phyloP scores from a whole-genome alignment of 1,140 invertebrate species.

The Nautilus pompilius region DNA sequence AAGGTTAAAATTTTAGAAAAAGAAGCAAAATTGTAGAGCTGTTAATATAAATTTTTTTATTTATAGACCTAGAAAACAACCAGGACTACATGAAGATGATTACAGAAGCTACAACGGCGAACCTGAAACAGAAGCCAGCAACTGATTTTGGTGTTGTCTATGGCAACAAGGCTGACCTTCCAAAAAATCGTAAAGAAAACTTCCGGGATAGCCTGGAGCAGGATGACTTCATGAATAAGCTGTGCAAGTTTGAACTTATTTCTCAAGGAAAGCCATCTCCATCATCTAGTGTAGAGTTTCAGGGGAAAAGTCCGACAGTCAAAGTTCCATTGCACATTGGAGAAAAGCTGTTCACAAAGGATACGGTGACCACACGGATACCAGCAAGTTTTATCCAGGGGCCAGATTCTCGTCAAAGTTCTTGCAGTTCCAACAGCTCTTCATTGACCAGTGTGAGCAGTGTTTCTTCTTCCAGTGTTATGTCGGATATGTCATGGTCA shows the following conservation, averaged over 20 bases:
- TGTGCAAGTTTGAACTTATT: slow-evolving; percentile 51
- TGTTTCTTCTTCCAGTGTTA: slow-evolving; percentile 9
- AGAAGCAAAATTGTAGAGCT: too few species aligned
- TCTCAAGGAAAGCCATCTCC: slow-evolving; percentile 33
- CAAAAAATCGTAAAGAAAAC: slow-evolving; percentile 7
- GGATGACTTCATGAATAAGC: slow-evolving; percentile 49
- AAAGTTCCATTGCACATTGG: slow-evolving; percentile 26
- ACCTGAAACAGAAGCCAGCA: not conserved
- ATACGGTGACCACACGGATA: slow-evolving; percentile 47
- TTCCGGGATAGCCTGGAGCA: slow-evolving; percentile 34
- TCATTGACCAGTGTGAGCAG: slow-evolving; percentile 39
- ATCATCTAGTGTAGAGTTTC: slow-evolving; percentile 9
- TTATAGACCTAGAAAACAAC: slow-evolving; percentile 42
- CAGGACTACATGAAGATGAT: slow-evolving; percentile 47
- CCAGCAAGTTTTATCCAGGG: slow-evolving; percentile 34
- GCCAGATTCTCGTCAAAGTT: slow-evolving; percentile 24
- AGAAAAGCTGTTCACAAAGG: slow-evolving; percentile 51
- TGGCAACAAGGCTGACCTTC: not conserved
- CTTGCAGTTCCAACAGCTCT: slow-evolving; percentile 32
- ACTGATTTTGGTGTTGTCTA: not conserved
- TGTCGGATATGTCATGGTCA: slow-evolving; percentile 8
- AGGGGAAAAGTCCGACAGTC: not conserved
- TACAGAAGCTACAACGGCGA: slow-evolving; percentile 25
- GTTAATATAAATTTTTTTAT: slow-evolving; percentile 11
- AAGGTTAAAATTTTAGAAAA: too few species aligned